Base-by-base conservation (phyloP, 2,888 invertebrate genomes). In the Leucophenga maculata region DNA sequence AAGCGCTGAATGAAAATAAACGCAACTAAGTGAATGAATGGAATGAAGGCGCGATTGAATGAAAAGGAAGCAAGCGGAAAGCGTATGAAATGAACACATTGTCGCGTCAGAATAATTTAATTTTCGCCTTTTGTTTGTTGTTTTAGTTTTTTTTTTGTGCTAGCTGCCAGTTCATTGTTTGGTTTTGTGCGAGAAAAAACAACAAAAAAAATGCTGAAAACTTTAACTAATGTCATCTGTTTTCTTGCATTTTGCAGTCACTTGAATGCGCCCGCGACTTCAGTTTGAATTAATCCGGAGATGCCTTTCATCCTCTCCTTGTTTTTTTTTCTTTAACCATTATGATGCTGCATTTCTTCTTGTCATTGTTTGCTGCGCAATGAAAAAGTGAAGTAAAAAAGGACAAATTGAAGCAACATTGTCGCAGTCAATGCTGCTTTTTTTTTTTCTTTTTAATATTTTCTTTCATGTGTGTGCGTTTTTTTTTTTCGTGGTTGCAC, bases 61-160 rank as follows among this genome's bases (percentile, higher is more conserved):
- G 50, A n/a, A 50, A n/a, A 50, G 16, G 14, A 46, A 46, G 50
- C 6, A 39, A 39, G 39, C 50, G 18, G 50, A 50, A n/a, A 50
- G 16, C 16, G 50, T 16, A 50, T 50, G 50, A 22, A 64, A 64
- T 67, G 59, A 69, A 70, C 82, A 78, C 74, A 75, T 76, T 72
- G 74, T 75, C 82, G 84, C 80, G 75, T 75, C 72, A 69, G 67
- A 71, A 78, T 82, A 80, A 82, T 82, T 82, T 72, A 74, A 83
- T 83, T 83, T 77, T 71, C 70, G 71, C 71, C 72, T 70, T 71
- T 75, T 71, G 72, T 69, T 55, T 67, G 39, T 65, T 44, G 6
- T 18, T 6, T 64, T 31, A n/a, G 18, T 65, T 31, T 44, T 67
- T 55, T 57, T 54, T 14, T 18, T 18, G n/a, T 26, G 39, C 48